Evolutionary conservation across 2,113 vertebrate species (phyloP).

Genomic region (Sturnira hondurensis): DNA sequence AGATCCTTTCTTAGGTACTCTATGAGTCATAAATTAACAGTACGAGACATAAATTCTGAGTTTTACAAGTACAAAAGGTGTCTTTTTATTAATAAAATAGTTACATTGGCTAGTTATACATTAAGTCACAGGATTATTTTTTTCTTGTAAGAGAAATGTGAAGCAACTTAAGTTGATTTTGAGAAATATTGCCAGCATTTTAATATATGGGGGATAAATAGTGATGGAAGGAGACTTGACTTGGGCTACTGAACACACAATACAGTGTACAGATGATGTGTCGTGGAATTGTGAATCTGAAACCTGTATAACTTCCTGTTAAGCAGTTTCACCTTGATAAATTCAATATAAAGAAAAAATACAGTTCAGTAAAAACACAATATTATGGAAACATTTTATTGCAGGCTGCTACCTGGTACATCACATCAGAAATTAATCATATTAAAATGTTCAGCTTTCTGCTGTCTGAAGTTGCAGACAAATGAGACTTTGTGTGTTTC

Average conservation of each 20-base stretch:
- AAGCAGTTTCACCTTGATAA: too few relatives aligned
- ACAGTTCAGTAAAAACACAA: slow-evolving; percentile 8
- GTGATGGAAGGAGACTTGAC: neutral
- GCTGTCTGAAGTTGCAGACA: slow-evolving; percentile 51
- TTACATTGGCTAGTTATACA: neutral
- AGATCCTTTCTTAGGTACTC: neutral
- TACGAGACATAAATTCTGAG: neutral
- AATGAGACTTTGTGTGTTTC: slow-evolving; percentile 50
- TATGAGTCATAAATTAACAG: neutral
- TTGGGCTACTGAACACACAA: too few relatives aligned
- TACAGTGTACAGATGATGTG: too few relatives aligned
- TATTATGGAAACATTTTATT: slow-evolving; percentile 36
- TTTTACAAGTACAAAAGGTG: neutral
- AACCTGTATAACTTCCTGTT: too few relatives aligned
- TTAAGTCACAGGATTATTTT: neutral
- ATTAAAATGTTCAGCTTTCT: slow-evolving; percentile 56
- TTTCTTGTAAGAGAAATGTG: neutral
- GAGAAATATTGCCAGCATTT: neutral
- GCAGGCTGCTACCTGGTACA: neutral
- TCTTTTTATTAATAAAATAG: neutral
- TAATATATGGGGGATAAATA: neutral
- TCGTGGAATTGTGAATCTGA: too few relatives aligned
- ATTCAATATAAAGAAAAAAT: neutral
- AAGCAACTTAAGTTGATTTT: neutral
- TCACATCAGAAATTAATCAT: slow-evolving; percentile 67